phyloP scores from a whole-genome alignment of 2,113 vertebrate genomes.

The Xenopus borealis region DNA sequence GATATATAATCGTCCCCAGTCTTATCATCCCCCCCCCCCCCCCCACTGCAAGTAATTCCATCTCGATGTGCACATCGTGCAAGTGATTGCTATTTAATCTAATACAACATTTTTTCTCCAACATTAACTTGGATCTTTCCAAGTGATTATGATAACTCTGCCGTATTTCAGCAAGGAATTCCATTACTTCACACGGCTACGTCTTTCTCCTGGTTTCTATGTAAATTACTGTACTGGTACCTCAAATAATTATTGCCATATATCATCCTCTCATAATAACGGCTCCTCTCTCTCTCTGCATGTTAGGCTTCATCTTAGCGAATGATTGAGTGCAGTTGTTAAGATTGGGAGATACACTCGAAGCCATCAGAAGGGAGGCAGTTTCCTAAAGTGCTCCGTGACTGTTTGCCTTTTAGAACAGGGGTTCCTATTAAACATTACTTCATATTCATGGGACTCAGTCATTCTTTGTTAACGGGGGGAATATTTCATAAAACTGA shows the following conservation, averaged over 20 bases:
- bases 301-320: background rate
- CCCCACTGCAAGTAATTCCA: background rate
- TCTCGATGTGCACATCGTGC: background rate
- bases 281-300: background rate
- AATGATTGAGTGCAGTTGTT: constrained; percentile 2
- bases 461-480: too few species aligned
- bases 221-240: background rate
- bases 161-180: background rate
- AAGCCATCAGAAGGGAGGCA: background rate
- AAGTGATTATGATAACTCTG: background rate
- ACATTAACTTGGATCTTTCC: constrained; percentile 7
- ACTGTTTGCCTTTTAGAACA: background rate
- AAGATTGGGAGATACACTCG: background rate
- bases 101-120: constrained; percentile 1
- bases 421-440: background rate
- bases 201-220: background rate
- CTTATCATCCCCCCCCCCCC: background rate
- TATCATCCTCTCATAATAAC: background rate
- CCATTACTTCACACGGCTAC: background rate
- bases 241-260: constrained; percentile 2
- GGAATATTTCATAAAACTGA: too few species aligned
- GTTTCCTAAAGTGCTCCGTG: background rate
- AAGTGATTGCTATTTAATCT: constrained; percentile 10
- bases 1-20: background rate
- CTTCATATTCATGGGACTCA: too few species aligned